Conservation (phyloP, 2,888 invertebrate species). For the Tachina fera region DNA sequence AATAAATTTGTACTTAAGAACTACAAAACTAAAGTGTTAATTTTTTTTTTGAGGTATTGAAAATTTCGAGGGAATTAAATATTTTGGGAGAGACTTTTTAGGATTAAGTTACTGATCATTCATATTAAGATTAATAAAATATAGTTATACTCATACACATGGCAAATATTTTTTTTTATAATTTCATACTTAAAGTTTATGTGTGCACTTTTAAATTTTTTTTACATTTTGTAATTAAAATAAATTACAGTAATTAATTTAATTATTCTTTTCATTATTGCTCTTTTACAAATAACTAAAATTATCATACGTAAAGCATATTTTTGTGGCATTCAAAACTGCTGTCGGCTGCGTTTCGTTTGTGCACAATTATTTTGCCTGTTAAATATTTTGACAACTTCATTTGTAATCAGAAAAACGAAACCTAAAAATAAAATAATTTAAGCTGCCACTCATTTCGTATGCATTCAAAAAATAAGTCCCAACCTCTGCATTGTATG, state of each 20-base stretch:
- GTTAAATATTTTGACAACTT: conserved; percentile 72
- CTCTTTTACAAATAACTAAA: neutral
- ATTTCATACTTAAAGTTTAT: neutral
- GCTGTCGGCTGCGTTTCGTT: conserved; percentile 30
- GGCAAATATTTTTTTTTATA: neutral
- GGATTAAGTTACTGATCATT: no score
- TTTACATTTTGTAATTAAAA: conserved; percentile 5
- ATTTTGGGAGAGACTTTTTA: no score
- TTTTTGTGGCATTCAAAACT: conserved; percentile 41
- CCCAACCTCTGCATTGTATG: conserved; percentile 50
- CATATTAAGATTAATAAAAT: no score
- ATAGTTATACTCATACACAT: no score
- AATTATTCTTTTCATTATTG: neutral
- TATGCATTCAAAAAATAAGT: conserved; percentile 30
- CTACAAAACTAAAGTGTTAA: no score
- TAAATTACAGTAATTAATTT: conserved; percentile 21
- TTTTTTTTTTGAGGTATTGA: no score
- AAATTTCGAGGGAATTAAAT: no score
- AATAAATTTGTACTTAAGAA: no score
- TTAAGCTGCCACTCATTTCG: conserved; percentile 58
- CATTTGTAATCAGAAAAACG: conserved; percentile 67
- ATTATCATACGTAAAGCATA: conserved; percentile 6
- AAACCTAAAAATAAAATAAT: conserved; percentile 24
- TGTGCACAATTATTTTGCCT: conserved; percentile 67
- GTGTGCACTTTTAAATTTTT: neutral